Evolutionary conservation across 92 coral and sea anemone species (phyloP).

Genomic region (Porites divaricata): DNA sequence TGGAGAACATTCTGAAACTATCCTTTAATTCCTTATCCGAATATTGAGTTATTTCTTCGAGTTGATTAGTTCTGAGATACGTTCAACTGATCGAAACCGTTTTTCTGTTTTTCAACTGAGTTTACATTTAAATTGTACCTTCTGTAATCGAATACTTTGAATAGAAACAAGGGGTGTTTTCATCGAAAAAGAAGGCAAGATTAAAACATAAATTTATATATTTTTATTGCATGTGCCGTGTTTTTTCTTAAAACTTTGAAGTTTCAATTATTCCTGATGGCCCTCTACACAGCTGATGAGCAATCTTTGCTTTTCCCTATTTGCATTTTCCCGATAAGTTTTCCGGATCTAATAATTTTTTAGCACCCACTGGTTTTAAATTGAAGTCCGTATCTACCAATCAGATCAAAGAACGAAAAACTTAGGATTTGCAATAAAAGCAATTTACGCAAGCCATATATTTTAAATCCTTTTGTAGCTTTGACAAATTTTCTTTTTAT

Average conservation of each 20-base stretch:
- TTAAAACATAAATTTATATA: no score
- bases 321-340: slow-evolving; percentile 19
- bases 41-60: no score
- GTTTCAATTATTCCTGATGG: not conserved
- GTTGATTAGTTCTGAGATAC: no score
- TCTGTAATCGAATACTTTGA: no score
- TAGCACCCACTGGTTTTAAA: not conserved
- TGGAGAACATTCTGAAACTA: no score
- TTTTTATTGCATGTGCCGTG: not conserved
- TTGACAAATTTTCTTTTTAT: not conserved
- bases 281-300: slow-evolving; percentile 1
- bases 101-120: no score
- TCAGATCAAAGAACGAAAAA: not conserved
- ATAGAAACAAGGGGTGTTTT: no score
- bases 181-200: no score
- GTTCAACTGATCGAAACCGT: no score
- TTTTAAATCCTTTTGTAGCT: not conserved
- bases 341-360: slow-evolving; percentile 3
- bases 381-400: not conserved
- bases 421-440: no score
- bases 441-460: not conserved
- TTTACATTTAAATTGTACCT: no score
- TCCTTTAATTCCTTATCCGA: no score
- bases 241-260: not conserved
- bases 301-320: not conserved